Evolutionary conservation across 2,113 vertebrate genomes (phyloP).

Genomic region (Mobula hypostoma): DNA sequence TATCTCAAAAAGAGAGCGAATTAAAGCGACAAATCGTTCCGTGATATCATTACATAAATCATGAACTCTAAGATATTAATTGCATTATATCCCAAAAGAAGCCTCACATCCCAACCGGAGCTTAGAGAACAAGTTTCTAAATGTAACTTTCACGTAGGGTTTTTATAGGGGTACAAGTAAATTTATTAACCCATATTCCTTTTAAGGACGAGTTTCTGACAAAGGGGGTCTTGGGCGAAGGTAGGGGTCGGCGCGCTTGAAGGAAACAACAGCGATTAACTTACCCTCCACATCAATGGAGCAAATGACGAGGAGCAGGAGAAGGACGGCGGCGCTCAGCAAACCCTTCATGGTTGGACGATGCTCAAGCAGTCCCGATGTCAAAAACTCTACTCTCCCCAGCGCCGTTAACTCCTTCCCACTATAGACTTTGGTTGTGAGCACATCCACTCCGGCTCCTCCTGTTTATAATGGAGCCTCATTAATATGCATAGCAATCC

Average conservation of each 20-base stretch:
- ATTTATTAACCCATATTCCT: background rate
- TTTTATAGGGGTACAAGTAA: background rate
- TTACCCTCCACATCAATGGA: conserved; percentile 79
- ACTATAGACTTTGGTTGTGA: background rate
- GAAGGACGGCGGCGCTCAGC: conserved; percentile 64
- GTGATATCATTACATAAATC: too few species aligned
- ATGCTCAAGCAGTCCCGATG: background rate
- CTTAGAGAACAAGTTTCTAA: background rate
- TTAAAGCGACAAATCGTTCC: background rate
- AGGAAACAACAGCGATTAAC: background rate
- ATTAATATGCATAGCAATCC: conserved; percentile 88
- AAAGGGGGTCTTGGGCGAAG: background rate
- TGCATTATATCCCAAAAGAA: background rate
- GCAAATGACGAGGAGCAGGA: conserved; percentile 75
- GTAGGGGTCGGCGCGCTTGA: background rate
- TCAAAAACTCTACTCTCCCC: background rate
- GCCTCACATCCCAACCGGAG: too few species aligned
- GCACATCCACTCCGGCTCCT: background rate
- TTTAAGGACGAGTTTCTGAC: background rate
- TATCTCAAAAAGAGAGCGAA: background rate
- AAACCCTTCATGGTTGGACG: conserved; percentile 73
- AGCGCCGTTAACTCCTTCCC: background rate
- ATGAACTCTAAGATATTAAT: background rate
- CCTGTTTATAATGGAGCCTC: conserved; percentile 52
- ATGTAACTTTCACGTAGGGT: background rate